phyloP scores from a whole-genome alignment of 2,888 invertebrate genomes.

The Torymus auratus region DNA sequence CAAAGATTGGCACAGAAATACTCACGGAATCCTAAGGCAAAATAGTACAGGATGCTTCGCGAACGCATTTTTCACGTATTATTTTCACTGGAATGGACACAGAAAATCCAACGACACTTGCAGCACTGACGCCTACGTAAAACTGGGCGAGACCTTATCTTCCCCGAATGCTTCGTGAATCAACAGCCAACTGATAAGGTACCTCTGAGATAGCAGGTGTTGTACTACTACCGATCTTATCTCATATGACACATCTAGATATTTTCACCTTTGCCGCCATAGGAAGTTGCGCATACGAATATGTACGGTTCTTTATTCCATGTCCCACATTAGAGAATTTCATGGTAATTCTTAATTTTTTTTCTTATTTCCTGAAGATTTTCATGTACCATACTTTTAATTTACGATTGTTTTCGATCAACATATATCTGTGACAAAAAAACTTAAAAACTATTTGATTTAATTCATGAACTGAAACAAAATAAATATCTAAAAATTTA shows the following conservation, averaged over 20 bases:
- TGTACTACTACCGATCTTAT: conserved; percentile 43
- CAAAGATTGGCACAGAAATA: conserved; percentile 52
- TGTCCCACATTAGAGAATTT: too few species aligned
- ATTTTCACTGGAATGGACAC: conserved; percentile 10
- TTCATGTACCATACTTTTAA: too few species aligned
- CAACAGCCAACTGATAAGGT: conserved; percentile 68
- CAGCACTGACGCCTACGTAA: conserved; percentile 10
- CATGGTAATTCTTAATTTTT: too few species aligned
- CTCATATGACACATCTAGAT: conserved; percentile 46
- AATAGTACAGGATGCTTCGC: conserved; percentile 67
- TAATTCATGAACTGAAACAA: too few species aligned
- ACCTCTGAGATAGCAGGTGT: conserved; percentile 56
- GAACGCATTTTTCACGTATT: conserved; percentile 61
- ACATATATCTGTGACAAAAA: too few species aligned
- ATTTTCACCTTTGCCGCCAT: conserved; percentile 21
- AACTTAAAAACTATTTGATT: too few species aligned
- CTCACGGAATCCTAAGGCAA: conserved; percentile 72
- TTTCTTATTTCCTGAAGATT: too few species aligned
- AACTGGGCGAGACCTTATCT: conserved; percentile 57
- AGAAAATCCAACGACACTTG: not conserved
- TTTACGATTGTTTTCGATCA: too few species aligned
- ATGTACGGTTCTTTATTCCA: not conserved
- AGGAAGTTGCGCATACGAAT: too few species aligned
- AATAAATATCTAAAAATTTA: too few species aligned
- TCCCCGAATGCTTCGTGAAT: conserved; percentile 65